phyloP scores from a whole-genome alignment of 37 sponge, comb jelly and placozoan genomes.

The Oopsacas minuta region DNA sequence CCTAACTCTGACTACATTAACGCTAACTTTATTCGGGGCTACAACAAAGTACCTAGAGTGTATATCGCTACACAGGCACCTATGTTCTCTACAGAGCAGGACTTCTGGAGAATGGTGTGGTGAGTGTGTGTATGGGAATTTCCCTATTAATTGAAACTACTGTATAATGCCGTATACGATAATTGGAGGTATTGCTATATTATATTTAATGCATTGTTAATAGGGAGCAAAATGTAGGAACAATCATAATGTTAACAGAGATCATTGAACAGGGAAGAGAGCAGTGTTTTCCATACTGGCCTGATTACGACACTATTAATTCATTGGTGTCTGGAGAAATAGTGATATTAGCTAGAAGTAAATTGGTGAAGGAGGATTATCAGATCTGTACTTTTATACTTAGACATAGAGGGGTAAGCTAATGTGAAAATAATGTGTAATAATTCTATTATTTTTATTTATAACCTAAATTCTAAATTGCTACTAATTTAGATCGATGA shows the following conservation, averaged over 20 bases:
- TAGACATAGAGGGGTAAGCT: background rate
- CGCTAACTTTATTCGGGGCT: constrained; percentile 67
- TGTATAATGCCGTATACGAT: background rate
- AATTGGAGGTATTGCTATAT: background rate
- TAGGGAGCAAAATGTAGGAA: constrained; percentile 33
- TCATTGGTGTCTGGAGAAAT: background rate
- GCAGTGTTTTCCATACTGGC: constrained; percentile 79
- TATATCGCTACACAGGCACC: constrained; percentile 81
- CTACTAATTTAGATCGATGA: background rate
- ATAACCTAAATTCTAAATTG: too few species aligned
- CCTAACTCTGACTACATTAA: constrained; percentile 81
- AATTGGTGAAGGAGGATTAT: background rate
- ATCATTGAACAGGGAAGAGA: constrained; percentile 47
- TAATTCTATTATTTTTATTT: too few species aligned
- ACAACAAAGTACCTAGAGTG: constrained; percentile 21
- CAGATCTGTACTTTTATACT: background rate
- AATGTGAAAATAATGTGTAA: too few species aligned
- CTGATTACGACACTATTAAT: constrained; percentile 27
- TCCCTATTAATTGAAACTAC: background rate
- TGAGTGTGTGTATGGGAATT: background rate
- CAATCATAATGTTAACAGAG: constrained; percentile 62
- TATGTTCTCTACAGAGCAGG: constrained; percentile 40
- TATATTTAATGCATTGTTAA: background rate
- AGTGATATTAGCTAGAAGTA: background rate
- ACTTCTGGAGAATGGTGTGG: constrained; percentile 90